Conservation (phyloP, 2,797 vertebrate species). For the Xerus rutilus region DNA sequence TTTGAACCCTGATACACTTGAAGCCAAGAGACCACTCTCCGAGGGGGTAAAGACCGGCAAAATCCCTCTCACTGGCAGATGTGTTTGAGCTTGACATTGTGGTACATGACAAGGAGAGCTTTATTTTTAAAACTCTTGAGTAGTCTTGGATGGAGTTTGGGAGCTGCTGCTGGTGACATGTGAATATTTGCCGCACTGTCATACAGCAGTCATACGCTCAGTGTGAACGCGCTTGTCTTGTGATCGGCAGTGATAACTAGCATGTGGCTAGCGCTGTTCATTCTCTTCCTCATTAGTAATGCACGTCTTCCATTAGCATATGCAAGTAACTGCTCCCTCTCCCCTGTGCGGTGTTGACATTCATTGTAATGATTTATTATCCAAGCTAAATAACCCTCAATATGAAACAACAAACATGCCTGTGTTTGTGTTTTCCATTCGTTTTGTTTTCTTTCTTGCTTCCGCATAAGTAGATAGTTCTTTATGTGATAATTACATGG, state of each 20-base stretch:
- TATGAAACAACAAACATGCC: constrained; percentile 84
- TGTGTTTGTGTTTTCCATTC: constrained; percentile 82
- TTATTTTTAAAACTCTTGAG: constrained; percentile 74
- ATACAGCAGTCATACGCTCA: constrained; percentile 48
- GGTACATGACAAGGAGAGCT: constrained; percentile 46
- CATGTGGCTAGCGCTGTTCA: constrained; percentile 64
- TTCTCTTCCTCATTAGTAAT: constrained; percentile 77
- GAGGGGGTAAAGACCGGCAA: constrained; percentile 8
- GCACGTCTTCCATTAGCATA: constrained; percentile 79
- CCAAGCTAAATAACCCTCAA: constrained; percentile 82
- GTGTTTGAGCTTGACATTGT: constrained; percentile 56
- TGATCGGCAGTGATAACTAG: constrained; percentile 69
- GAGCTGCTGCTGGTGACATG: constrained; percentile 63
- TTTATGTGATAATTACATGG: constrained; percentile 73
- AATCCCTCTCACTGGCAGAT: constrained; percentile 60
- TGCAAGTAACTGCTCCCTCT: constrained; percentile 75
- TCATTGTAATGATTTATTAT: constrained; percentile 86
- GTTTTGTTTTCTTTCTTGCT: constrained; percentile 77
- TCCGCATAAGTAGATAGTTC: constrained; percentile 66
- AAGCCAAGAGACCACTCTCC: constrained; percentile 34
- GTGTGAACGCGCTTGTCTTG: constrained; percentile 46
- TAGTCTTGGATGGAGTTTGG: constrained; percentile 58
- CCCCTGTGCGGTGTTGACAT: constrained; percentile 81
- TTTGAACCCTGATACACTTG: constrained; percentile 3
- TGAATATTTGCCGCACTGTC: constrained; percentile 65